Base-by-base conservation (phyloP, 2,888 invertebrate species). In the Cetonia aurata region DNA sequence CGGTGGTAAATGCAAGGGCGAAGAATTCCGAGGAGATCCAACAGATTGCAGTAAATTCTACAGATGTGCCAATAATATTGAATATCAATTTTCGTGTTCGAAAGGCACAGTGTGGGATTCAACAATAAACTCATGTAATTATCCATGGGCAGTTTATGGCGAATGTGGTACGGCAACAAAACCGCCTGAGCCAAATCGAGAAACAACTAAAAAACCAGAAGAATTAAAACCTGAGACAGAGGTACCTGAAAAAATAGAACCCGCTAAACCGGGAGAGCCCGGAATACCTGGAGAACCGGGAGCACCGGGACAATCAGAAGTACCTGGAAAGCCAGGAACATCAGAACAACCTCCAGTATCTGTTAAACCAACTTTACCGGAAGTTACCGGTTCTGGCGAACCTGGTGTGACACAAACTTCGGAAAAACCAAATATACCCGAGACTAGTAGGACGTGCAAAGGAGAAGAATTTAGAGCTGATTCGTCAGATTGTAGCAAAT, bases 221-320 rank as follows among this genome's bases (percentile, higher is more conserved):
- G 66, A 60, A 19, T n/a, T 13, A 46, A 31, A 33, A 55, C 55
- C 55, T 2, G 55, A 31, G 4, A 25, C 4, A 25, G 25, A 25
- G 25, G 4, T 25, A 4, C 4, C 25, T 25, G 25, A 25, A 25
- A 25, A 25, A 25, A 1, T 4, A 25, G 88, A 91, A 77, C 92
- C 92, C 1, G 94, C 94, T 13, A 73, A 95, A 95, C 10, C 94
- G 95, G 76, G 92, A 92, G 12, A 31, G 9, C 53, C 52, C 74
- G 94, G 94, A 0, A 88, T 90, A 0, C 85, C 90, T 1, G 94
- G 94, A n/a, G 85, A 91, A 12, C 88, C 90, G 0, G 94, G 92
- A 48, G 83, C 13, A 56, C 68, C 53, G 42, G 70, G 48, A 15
- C 71, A 66, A 57, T 67, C 13, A 81, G 95, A 93, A 48, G 91